phyloP scores from a whole-genome alignment of 2,113 vertebrate genomes.

The Prolemur simus region DNA sequence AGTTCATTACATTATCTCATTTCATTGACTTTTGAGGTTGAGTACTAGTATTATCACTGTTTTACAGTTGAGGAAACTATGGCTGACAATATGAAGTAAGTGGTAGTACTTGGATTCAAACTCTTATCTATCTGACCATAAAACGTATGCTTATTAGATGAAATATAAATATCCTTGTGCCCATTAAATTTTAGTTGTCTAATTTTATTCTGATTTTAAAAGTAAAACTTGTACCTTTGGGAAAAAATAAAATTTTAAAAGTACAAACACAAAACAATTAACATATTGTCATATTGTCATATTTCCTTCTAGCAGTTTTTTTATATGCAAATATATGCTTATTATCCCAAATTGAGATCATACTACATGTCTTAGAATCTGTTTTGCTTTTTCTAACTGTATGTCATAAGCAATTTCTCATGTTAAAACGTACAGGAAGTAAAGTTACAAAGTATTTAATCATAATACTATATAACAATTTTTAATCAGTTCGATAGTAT shows the following conservation, averaged over 20 bases:
- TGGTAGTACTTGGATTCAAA: neutral
- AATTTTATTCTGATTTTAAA: constrained; percentile 32
- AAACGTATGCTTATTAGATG: neutral
- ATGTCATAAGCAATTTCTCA: neutral
- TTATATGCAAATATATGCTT: neutral
- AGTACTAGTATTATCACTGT: neutral
- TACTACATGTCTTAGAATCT: neutral
- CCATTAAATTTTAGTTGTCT: neutral
- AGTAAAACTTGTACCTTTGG: neutral
- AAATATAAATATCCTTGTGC: neutral
- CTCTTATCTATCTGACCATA: neutral
- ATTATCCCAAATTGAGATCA: neutral
- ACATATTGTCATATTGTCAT: neutral
- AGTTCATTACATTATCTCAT: neutral
- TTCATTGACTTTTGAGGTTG: neutral
- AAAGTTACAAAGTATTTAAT: neutral
- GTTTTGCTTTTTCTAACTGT: neutral
- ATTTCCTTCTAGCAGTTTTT: neutral
- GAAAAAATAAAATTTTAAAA: neutral
- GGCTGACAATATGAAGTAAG: neutral
- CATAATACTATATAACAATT: neutral
- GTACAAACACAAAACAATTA: neutral
- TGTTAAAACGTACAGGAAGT: neutral
- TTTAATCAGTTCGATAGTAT: neutral
- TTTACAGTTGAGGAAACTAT: neutral